phyloP scores from a whole-genome alignment of 2,113 vertebrate species.

The Ellobius talpinus region DNA sequence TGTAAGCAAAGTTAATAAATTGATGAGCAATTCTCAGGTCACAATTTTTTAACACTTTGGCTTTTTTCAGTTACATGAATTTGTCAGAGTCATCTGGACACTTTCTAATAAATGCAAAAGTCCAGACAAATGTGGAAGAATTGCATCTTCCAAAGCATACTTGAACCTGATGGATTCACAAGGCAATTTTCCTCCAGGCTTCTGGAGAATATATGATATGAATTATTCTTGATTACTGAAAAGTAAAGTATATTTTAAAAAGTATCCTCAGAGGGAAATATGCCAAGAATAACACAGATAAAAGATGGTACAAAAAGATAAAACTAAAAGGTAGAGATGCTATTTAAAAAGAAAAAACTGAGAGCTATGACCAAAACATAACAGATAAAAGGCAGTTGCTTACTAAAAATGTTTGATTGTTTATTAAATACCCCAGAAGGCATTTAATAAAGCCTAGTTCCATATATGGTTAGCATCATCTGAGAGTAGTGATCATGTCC shows the following conservation, averaged over 20 bases:
- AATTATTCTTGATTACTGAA: slow-evolving; percentile 54
- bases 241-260: slow-evolving; percentile 43
- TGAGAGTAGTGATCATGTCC: neutral
- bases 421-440: slow-evolving; percentile 17
- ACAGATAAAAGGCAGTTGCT: neutral
- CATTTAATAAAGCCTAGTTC: slow-evolving; percentile 27
- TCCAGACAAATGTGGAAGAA: slow-evolving; percentile 7
- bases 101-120: slow-evolving; percentile 41
- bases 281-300: slow-evolving; percentile 31
- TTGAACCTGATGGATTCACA: neutral
- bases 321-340: slow-evolving; percentile 1
- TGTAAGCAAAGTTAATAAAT: slow-evolving; percentile 41
- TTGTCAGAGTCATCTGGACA: neutral
- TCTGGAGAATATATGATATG: slow-evolving; percentile 40
- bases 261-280: slow-evolving; percentile 9
- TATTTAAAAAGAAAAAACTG: slow-evolving; percentile 35
- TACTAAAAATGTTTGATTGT: slow-evolving; percentile 12
- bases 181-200: neutral
- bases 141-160: neutral
- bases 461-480: neutral
- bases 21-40: neutral
- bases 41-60: slow-evolving; percentile 17
- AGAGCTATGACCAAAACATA: slow-evolving; percentile 20
- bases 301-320: slow-evolving; percentile 9
- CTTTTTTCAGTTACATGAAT: neutral